Evolutionary conservation across 2,888 invertebrate genomes (phyloP), one percentile per base, ranked within the genome.

Genomic region (Leucophenga montana): DNA sequence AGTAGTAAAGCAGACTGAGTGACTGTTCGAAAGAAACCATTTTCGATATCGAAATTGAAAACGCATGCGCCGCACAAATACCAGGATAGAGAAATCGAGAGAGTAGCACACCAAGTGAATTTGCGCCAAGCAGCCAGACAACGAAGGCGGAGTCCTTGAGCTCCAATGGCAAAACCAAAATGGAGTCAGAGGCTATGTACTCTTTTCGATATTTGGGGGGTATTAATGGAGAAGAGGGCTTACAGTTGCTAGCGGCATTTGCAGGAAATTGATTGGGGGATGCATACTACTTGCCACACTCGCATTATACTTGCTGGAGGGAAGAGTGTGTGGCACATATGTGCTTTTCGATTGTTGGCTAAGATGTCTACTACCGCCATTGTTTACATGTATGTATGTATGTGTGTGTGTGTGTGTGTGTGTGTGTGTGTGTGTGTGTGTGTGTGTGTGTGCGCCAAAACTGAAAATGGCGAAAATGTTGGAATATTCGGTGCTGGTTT

Each of bases 141-240:
- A 13, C 48, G 20, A 33, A 39, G 80, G 81, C 67, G 67, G 67
- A 67, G 67, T 59, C 44, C n/a, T 31, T 27, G 54, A 77, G 79
- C 85, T 84, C 87, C 88, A 88, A 87, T 88, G 78, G 85, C 78
- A 87, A 78, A 84, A 83, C 77, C 84, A 88, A 88, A 87, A 87
- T 87, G 87, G 87, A 87, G 87, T 85, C 84, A 71, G 18, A 64
- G n/a, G 54, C 71, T 46, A 68, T 39, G 9, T 39, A 39, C 11
- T 39, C 39, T 11, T 1, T 39, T 39, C 3, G 11, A 11, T 11
- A 5, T 39, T 39, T 39, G 39, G 11, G 39, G 11, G 1, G 1
- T 39, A 11, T 39, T 4, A 27, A 27, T 27, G 27, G 27, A 11
- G 39, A 39, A 39, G 11, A 11, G 11, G 9, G 39, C 39, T 39